Evolutionary conservation across 2,113 vertebrate species (phyloP), one percentile per base, ranked within the genome.

Genomic region (Trematomus loennbergii): DNA sequence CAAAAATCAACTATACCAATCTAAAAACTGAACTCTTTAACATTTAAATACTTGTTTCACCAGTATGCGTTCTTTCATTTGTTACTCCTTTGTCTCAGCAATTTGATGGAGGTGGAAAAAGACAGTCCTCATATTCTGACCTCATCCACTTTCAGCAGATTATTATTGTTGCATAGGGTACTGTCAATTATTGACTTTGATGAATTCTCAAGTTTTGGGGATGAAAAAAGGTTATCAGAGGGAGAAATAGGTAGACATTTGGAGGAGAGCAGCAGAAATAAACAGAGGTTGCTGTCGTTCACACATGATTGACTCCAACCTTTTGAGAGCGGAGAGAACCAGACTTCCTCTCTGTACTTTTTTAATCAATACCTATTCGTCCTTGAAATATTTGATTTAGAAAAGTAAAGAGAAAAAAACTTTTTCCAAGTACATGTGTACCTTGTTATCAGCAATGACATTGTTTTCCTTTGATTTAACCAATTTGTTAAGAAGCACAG

Each of bases 241-340:
- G 15, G 20, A 57, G 64, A 69, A 49, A 72, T 12, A 22, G 65
- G 55, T 72, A 50, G 33, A 49, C 25, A 20, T 78, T 65, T 52
- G 60, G 40, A 46, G 50, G 59, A 72, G 46, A 59, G 50, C 18
- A 68, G 58, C 55, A 86, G 78, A 70, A 77, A 90, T 74, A 84
- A 86, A 85, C 49, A 75, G 68, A 85, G 70, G 58, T 52, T 79
- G 59, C 94, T 96, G 95, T 97, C 95, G 94, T 97, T 97, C 95
- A 97, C 96, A 96, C 96, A 96, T 96, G 96, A 97, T 95, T 96
- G 95, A 96, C 95, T 96, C 96, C 95, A 97, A 96, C 96, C 95
- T 97, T 96, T 97, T 93, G 94, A 96, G 93, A 95, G 93, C 94
- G 94, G n/a, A 13, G 55, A 61, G 95, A 96, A 96, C 93, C 95